phyloP scores from a whole-genome alignment of 2,888 invertebrate species.

The Bimastos eiseni region DNA sequence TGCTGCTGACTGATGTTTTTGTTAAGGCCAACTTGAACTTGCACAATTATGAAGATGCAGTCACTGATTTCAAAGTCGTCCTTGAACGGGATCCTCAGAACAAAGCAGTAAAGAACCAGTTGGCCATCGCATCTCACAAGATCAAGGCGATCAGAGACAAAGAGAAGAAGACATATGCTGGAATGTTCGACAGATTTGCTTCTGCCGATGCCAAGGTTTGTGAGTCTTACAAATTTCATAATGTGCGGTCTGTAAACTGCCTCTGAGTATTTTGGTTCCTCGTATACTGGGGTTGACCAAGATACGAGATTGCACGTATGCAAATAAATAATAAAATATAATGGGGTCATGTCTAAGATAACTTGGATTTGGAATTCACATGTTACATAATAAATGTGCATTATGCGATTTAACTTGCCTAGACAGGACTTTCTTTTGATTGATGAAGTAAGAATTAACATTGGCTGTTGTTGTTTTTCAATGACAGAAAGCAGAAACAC shows the following conservation, averaged over 20 bases:
- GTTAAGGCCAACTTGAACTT: constrained; percentile 72
- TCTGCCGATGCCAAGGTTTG: constrained; percentile 50
- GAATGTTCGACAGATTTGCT: constrained; percentile 90
- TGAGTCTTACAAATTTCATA: neutral
- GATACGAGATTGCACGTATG: neutral
- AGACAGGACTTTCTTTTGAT: too few relatives aligned
- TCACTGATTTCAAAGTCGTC: constrained; percentile 77
- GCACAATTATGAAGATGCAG: constrained; percentile 78
- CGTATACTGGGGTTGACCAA: neutral
- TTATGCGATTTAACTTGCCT: neutral
- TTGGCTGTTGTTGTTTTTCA: neutral
- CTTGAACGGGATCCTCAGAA: constrained; percentile 81
- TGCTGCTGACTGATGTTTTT: neutral
- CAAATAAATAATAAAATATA: neutral
- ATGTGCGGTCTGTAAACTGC: neutral
- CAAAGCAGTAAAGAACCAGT: constrained; percentile 81
- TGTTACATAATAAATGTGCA: neutral
- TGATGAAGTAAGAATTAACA: too few relatives aligned
- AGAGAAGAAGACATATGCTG: constrained; percentile 85
- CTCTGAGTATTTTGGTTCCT: neutral
- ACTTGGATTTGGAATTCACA: neutral
- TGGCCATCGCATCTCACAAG: constrained; percentile 72
- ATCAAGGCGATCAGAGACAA: constrained; percentile 77
- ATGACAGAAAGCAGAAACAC: constrained; percentile 10
- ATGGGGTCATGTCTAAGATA: neutral